phyloP scores from a whole-genome alignment of 1,140 invertebrate genomes.

The Saccostrea echinata region DNA sequence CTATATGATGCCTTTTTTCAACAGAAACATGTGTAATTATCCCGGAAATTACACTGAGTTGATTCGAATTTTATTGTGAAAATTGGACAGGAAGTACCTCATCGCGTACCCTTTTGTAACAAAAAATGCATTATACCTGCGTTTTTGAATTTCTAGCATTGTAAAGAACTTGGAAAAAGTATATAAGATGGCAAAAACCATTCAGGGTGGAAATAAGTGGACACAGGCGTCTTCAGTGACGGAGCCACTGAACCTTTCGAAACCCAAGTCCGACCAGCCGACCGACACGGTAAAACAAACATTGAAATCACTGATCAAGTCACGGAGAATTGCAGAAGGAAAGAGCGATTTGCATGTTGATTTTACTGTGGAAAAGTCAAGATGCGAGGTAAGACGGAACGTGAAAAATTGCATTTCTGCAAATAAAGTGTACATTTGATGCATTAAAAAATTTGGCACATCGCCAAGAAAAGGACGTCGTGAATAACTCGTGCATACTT shows the following conservation, averaged over 20 bases:
- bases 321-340: conserved; percentile 44
- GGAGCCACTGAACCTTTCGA: conserved; percentile 25
- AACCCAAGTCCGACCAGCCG: conserved; percentile 7
- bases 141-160: background rate
- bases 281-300: conserved; percentile 31
- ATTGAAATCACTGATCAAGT: conserved; percentile 20
- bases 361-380: conserved; percentile 17
- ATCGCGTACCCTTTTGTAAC: background rate
- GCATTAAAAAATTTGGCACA: background rate
- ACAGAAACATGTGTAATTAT: background rate
- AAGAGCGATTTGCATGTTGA: conserved; percentile 33
- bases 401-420: background rate
- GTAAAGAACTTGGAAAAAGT: background rate
- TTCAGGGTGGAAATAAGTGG: background rate
- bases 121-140: conserved; percentile 3
- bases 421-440: background rate
- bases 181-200: background rate
- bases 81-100: background rate
- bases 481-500: conserved; percentile 1
- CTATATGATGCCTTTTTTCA: background rate
- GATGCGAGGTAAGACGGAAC: conserved; percentile 22
- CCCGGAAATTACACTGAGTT: background rate
- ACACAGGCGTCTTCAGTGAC: background rate
- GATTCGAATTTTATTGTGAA: conserved; percentile 13
- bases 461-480: background rate